Percentiles rank a stretch among this genome's conserved stretches.
These are phyloP conservation scores for Hemithea aestivaria DNA, from an alignment of 2,888 invertebrate species.

Conservation along the genomic window DNA sequence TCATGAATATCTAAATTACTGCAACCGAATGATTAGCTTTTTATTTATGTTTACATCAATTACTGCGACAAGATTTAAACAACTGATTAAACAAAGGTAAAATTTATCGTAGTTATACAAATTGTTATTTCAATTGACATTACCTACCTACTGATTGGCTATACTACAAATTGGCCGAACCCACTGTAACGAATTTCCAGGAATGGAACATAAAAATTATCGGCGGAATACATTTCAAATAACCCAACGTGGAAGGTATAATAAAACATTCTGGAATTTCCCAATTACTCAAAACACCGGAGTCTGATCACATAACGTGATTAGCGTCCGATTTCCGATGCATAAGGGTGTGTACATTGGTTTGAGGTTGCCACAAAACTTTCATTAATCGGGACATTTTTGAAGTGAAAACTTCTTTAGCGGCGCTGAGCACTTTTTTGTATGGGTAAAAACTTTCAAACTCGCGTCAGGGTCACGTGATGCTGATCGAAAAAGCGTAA, in stretches of 20 bases:
- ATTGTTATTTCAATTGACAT: conserved; percentile 8
- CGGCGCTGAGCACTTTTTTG: too few species aligned
- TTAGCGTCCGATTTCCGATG: conserved; percentile 50
- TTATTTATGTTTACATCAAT: conserved; percentile 11
- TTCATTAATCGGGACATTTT: too few species aligned
- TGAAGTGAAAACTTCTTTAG: too few species aligned
- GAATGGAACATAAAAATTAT: conserved; percentile 22
- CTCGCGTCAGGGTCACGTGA: too few species aligned
- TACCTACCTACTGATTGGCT: too few species aligned
- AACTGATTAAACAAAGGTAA: too few species aligned
- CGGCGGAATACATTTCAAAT: conserved; percentile 22
- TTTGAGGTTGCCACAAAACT: too few species aligned
- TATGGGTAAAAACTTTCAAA: too few species aligned
- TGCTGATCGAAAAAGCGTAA: too few species aligned
- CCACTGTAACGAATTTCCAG: conserved; percentile 12
- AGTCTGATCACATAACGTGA: conserved; percentile 55
- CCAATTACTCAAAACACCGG: conserved; percentile 49
- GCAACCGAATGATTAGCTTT: conserved; percentile 1
- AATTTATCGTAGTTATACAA: too few species aligned
- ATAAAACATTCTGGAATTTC: conserved; percentile 37
- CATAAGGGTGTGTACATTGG: conserved; percentile 37
- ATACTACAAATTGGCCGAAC: conserved; percentile 10
- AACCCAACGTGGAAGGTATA: conserved; percentile 19
- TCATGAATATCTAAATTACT: conserved; percentile 15
- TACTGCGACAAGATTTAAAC: neutral